Evolutionary conservation across 2,113 vertebrate genomes (phyloP).

Genomic region (Aphelocoma coerulescens): DNA sequence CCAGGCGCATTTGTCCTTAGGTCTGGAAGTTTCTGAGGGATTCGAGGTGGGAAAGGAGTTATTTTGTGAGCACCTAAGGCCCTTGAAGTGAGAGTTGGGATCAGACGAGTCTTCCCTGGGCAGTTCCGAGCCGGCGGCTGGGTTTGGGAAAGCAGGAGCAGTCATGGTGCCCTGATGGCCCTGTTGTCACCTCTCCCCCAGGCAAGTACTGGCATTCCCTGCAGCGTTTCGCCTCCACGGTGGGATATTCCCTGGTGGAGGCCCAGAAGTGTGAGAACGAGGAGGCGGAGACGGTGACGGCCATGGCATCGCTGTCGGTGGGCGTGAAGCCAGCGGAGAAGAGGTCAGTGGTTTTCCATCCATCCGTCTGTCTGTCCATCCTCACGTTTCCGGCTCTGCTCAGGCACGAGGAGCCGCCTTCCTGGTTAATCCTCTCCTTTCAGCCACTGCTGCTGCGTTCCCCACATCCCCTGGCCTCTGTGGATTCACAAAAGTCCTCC

Average conservation of each 20-base stretch:
- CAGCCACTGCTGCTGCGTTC: accelerated
- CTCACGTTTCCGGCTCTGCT: background rate
- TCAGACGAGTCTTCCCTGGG: background rate
- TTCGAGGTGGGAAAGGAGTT: background rate
- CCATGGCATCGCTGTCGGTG: conserved; percentile 95
- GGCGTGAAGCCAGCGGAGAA: conserved; percentile 87
- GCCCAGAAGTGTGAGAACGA: conserved; percentile 87
- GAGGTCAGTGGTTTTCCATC: conserved; percentile 73
- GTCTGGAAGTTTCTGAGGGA: background rate
- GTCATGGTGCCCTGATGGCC: background rate
- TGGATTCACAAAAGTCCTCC: background rate
- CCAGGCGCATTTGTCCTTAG: background rate
- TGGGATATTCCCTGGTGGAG: conserved; percentile 87
- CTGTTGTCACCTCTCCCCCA: conserved; percentile 41
- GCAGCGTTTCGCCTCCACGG: conserved; percentile 79
- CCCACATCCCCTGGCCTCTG: accelerated
- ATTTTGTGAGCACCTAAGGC: background rate
- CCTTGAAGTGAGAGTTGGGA: background rate
- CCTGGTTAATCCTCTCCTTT: background rate
- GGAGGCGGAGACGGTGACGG: conserved; percentile 92
- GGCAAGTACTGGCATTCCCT: conserved; percentile 95
- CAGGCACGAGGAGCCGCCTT: background rate
- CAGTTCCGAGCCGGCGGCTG: accelerated
- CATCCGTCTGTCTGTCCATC: background rate
- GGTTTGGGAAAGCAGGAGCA: background rate